These are phyloP conservation scores for Mormyrops attenuatus DNA, from an alignment of 2,797 vertebrate genomes.

Conservation along the genomic window DNA sequence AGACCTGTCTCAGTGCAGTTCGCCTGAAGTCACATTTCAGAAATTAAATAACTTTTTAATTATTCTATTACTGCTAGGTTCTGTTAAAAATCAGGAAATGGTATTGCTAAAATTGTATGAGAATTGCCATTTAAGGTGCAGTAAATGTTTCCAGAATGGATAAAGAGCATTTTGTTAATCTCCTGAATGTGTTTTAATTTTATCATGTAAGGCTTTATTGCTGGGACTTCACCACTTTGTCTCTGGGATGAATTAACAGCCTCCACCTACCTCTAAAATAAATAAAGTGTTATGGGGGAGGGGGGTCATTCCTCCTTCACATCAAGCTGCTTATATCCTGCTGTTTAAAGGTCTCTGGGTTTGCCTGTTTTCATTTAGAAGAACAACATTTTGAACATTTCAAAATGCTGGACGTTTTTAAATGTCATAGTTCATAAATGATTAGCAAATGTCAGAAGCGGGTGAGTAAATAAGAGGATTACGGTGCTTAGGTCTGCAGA, in stretches of 20 bases:
- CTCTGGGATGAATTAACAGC: background rate
- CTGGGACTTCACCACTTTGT: background rate
- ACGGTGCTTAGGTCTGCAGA: slow-evolving; percentile 41
- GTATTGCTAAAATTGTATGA: background rate
- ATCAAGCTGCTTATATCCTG: slow-evolving; percentile 39
- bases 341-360: slow-evolving; percentile 54
- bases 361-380: slow-evolving; percentile 45
- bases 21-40: background rate
- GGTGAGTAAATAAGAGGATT: slow-evolving; percentile 52
- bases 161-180: background rate
- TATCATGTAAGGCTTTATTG: background rate
- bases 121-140: background rate
- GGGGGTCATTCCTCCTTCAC: slow-evolving; percentile 23
- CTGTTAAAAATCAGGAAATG: background rate
- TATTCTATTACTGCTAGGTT: background rate
- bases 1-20: background rate
- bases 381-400: slow-evolving; percentile 19
- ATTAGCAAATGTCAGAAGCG: slow-evolving; percentile 57
- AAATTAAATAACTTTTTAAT: background rate
- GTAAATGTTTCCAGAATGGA: background rate
- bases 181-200: background rate
- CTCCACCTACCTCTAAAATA: background rate
- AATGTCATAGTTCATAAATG: slow-evolving; percentile 57
- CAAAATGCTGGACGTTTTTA: slow-evolving; percentile 44
- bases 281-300: background rate